These are phyloP conservation scores for Syngnathus acus DNA, from an alignment of 2,797 vertebrate species.

Conservation along the genomic window DNA sequence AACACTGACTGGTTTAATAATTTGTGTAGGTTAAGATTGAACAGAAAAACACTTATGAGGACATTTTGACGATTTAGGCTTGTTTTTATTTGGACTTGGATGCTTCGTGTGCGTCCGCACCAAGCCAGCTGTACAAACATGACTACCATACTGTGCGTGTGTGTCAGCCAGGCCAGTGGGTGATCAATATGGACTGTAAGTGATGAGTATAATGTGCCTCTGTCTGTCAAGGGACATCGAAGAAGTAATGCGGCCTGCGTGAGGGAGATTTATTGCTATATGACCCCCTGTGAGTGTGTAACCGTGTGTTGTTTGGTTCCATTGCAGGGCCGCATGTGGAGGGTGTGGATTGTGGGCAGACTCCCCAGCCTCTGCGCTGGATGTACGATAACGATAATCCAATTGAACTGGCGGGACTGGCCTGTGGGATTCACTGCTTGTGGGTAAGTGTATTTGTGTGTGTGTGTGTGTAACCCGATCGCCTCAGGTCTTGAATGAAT, in stretches of 20 bases:
- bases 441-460: conserved; percentile 12
- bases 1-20: no score
- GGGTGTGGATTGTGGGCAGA: conserved; percentile 50
- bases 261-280: conserved; percentile 32
- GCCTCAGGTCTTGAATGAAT: conserved; percentile 51
- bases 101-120: neutral
- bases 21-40: no score
- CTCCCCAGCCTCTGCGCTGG: conserved; percentile 42
- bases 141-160: neutral
- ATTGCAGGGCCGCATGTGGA: conserved; percentile 27
- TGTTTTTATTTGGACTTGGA: neutral
- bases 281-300: conserved; percentile 25
- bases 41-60: neutral
- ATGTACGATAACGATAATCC: conserved; percentile 67
- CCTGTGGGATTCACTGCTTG: conserved; percentile 44
- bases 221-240: conserved; percentile 37
- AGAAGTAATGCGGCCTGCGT: conserved; percentile 25
- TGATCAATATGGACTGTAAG: conserved; percentile 57
- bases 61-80: neutral
- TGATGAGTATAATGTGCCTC: conserved; percentile 44
- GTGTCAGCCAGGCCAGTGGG: conserved; percentile 23
- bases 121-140: neutral
- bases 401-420: conserved; percentile 50
- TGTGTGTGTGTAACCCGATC: conserved; percentile 46
- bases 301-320: conserved; percentile 5